Base-by-base conservation (phyloP, 2,888 invertebrate species). In the Meteorus colon region DNA sequence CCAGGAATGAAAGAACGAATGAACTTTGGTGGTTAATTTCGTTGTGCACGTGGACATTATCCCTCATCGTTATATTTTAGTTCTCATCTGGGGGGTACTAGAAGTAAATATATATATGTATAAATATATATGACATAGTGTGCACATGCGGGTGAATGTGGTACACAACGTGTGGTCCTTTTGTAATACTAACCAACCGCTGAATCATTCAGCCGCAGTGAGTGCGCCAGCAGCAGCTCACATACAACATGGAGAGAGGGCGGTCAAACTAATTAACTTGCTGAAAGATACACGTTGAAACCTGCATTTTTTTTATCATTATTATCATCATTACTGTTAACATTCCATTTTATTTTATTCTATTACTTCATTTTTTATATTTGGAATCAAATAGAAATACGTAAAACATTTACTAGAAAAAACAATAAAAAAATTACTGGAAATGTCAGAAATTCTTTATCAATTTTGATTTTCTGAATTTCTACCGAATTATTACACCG, bases 241-340 rank as follows among this genome's bases (percentile, higher is more conserved):
- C 63, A 65, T 48, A 63, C 24, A 51, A 69, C 34, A 34, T 19
- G 14, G 45, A 31, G 5, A 19, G 67, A 34, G 59, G 41, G 65
- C 37, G 66, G 72, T 69, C 78, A 77, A 81, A 81, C 83, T 82
- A 82, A 82, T 84, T 84, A 82, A 82, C 82, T 82, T 82, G 80
- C 81, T 72, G 81, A 83, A 84, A 81, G 83, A 80, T 79, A 80
- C 81, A 81, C 78, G 74, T 81, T 82, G 78, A 78, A 79, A 80
- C 80, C 81, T 45, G 78, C 76, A 78, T 75, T 80, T 81, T 84
- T 84, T 80, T 81, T 81, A 80, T 77, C 71, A 81, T 81, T 12
- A 41, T 41, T 10, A 83, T 81, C 83, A 82, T 84, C 82, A 84
- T 84, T 81, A 80, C 81, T 81, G 79, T 16, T 8, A 19, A 4